A percentile compares a stretch with the other conserved stretches of the same genome.
phyloP scores from a whole-genome alignment of 2,888 invertebrate species.

The Mantis religiosa region DNA sequence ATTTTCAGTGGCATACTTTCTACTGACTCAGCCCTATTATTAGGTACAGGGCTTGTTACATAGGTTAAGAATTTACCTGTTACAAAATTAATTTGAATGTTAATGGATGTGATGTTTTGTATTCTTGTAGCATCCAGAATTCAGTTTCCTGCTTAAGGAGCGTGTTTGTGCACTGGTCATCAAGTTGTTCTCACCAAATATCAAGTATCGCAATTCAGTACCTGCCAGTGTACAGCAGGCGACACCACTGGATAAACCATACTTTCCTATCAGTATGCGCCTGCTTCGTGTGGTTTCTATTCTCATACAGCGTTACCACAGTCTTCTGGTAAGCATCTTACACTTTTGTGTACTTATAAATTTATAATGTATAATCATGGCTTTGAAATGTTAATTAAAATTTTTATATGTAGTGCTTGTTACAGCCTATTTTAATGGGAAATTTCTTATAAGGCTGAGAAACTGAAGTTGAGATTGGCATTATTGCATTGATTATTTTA shows the following conservation, averaged over 20 bases:
- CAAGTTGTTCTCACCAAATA: slow-evolving; percentile 94
- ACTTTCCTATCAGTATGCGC: slow-evolving; percentile 95
- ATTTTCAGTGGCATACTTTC: too few relatives aligned
- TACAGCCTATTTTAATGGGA: too few relatives aligned
- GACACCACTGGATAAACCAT: slow-evolving; percentile 78
- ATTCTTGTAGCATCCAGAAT: slow-evolving; percentile 77
- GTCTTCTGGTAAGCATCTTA: slow-evolving; percentile 65
- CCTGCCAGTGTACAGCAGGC: slow-evolving; percentile 59
- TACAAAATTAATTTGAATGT: too few relatives aligned
- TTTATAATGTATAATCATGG: neutral
- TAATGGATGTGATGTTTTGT: neutral
- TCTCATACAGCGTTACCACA: slow-evolving; percentile 89
- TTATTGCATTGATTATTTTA: too few relatives aligned
- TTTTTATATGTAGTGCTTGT: neutral
- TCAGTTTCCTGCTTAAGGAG: slow-evolving; percentile 90
- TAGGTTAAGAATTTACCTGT: too few relatives aligned
- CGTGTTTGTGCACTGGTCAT: slow-evolving; percentile 98
- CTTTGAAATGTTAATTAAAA: neutral
- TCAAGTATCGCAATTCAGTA: slow-evolving; percentile 76
- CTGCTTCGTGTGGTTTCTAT: slow-evolving; percentile 88
- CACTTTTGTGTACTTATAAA: neutral
- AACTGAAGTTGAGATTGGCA: too few relatives aligned
- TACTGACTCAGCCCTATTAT: too few relatives aligned
- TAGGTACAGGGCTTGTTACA: too few relatives aligned
- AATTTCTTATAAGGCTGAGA: too few relatives aligned